phyloP scores from a whole-genome alignment of 2,113 vertebrate species.

The Onychorhynchus coronatus region DNA sequence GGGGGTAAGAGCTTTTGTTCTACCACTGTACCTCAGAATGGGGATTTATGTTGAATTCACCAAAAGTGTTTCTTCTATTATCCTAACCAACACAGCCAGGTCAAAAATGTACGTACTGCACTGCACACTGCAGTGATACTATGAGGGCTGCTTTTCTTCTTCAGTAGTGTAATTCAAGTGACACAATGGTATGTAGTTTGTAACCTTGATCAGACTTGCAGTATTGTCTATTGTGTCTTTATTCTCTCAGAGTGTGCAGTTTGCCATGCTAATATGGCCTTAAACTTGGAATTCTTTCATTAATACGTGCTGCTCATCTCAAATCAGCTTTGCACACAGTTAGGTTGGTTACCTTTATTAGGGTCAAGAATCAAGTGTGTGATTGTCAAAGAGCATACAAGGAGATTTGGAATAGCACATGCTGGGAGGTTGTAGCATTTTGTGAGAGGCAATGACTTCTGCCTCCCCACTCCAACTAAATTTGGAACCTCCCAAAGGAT shows the following conservation, averaged over 20 bases:
- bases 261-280: not conserved
- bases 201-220: not conserved
- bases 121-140: not conserved
- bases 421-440: not conserved
- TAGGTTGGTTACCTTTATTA: not conserved
- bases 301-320: not conserved
- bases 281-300: not conserved
- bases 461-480: not conserved
- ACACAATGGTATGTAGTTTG: not conserved
- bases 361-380: not conserved
- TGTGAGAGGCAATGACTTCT: not conserved
- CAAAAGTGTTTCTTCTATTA: not conserved
- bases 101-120: not conserved
- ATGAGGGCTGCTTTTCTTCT: not conserved
- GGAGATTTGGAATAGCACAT: not conserved
- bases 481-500: not conserved
- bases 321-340: not conserved
- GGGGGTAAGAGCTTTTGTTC: not conserved
- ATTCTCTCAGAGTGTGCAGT: not conserved
- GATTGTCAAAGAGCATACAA: not conserved
- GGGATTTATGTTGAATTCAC: not conserved
- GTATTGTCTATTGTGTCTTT: not conserved
- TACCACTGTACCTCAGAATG: not conserved
- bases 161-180: not conserved
- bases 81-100: not conserved